Evolutionary conservation across 2,888 invertebrate species (phyloP).

Genomic region (Microdon myrmicae): DNA sequence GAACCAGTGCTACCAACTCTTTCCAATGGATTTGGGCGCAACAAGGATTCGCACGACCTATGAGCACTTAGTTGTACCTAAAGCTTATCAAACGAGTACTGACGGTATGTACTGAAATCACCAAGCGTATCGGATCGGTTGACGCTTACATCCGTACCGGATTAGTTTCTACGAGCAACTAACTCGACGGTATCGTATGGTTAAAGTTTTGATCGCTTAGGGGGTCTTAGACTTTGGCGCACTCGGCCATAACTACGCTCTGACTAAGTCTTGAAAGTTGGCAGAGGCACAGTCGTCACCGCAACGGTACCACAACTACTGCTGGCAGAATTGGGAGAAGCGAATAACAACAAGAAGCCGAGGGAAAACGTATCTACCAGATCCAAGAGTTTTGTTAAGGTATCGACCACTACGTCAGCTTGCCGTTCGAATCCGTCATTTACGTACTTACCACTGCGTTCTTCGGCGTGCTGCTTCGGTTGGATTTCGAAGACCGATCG

Average conservation of each 20-base stretch:
- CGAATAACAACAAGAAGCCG: conserved; percentile 22
- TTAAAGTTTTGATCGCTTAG: conserved; percentile 50
- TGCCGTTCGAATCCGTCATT: too few species aligned
- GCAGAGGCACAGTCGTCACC: conserved; percentile 20
- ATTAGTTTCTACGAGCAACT: conserved; percentile 52
- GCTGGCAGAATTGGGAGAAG: conserved; percentile 38
- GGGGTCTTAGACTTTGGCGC: conserved; percentile 49
- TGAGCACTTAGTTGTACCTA: too few species aligned
- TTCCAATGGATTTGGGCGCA: too few species aligned
- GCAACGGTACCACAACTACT: neutral
- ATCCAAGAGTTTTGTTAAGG: too few species aligned
- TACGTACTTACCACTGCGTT: too few species aligned
- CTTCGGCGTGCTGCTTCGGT: too few species aligned
- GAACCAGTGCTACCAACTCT: too few species aligned
- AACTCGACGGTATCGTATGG: conserved; percentile 51
- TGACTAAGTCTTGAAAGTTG: conserved; percentile 52
- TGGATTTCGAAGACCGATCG: conserved; percentile 18
- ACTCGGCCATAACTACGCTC: conserved; percentile 46
- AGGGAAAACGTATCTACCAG: too few species aligned
- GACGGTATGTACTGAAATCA: conserved; percentile 23
- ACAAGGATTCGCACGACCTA: too few species aligned
- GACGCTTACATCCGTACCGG: conserved; percentile 50
- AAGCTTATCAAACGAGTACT: too few species aligned
- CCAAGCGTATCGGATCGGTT: conserved; percentile 26
- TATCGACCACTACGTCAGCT: too few species aligned